Base-by-base conservation (phyloP, 2,797 vertebrate genomes). In the Gymnoscopelus microlampas region DNA sequence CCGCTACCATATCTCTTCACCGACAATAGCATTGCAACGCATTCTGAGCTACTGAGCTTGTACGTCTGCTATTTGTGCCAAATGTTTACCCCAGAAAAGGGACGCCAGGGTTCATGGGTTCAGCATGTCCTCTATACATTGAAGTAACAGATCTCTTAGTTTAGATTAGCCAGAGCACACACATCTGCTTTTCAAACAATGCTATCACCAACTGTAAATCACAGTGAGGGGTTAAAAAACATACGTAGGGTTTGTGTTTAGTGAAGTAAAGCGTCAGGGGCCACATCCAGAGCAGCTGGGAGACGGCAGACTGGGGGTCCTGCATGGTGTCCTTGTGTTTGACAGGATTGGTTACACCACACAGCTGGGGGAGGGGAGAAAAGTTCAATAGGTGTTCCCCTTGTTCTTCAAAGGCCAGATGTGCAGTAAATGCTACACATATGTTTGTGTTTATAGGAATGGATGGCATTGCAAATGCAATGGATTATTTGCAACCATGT, bases 111-210 rank as follows among this genome's bases (percentile, higher is more conserved):
- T 39, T 44, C 5, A 48, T 3, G 59, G 15, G 59, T 15, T 44
- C 3, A 39, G 57, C 57, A 14, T 47, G 58, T 60, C 0, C 13
- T 64, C 74, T 60, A 51, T 82, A 77, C 47, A 4, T 73, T n/a
- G 2, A 66, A 49, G 58, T 65, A 79, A 62, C 63, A 56, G 47
- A 71, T 56, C 55, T 51, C 50, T 68, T 0, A 0, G 63, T 80
- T 82, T 82, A 71, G 65, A 84, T 79, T 71, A 77, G 7, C 8
- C 55, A 2, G 29, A 68, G 70, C 26, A 3, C 60, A 76, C 80
- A 85, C 79, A 88, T 84, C 81, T 79, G 74, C 58, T 19, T 74
- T 76, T 78, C 74, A 81, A 85, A 85, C 84, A 80, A n/a, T 5
- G 39, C 48, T 76, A 69, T 74, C 77, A 76, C 3, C 49, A 6